A percentile compares a stretch with the other conserved stretches of the same genome.
phyloP scores from a whole-genome alignment of 2,113 vertebrate genomes.

The Corythornis cristatus region DNA sequence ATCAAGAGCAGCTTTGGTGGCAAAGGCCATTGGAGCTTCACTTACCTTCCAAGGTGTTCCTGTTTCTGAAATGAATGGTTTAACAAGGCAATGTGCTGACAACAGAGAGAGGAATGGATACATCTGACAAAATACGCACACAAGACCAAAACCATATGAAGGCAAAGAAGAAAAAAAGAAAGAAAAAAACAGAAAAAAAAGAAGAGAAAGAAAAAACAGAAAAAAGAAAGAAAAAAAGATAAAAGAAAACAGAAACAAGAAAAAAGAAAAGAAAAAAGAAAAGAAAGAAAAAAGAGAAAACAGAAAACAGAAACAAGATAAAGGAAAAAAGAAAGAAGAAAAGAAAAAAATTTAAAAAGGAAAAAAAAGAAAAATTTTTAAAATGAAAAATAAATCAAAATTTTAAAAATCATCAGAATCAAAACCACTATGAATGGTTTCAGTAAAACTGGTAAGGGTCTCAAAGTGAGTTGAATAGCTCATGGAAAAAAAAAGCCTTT shows the following conservation, averaged over 20 bases:
- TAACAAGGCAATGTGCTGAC: conserved; percentile 47
- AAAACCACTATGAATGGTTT: conserved; percentile 48
- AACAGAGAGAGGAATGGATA: conserved; percentile 57
- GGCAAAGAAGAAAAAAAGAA: background rate
- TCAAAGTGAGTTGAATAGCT: conserved; percentile 59
- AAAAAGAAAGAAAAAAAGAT: conserved; percentile 60
- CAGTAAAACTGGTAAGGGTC: conserved; percentile 30
- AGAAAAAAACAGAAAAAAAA: background rate
- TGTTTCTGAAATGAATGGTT: conserved; percentile 73
- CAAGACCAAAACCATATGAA: conserved; percentile 59
- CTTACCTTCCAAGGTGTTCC: conserved; percentile 76
- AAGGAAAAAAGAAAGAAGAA: too few species aligned
- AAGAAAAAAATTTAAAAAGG: too few species aligned
- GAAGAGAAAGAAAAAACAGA: conserved; percentile 26
- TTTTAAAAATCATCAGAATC: background rate
- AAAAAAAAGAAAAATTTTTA: too few species aligned
- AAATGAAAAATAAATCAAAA: too few species aligned
- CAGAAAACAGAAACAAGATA: too few species aligned
- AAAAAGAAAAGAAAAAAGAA: background rate
- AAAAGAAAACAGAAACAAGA: conserved; percentile 25
- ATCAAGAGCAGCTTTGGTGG: background rate
- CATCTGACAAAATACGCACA: conserved; percentile 47
- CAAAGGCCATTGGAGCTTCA: conserved; percentile 66
- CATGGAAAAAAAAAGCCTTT: conserved; percentile 69
- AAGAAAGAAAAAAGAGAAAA: background rate